These are phyloP conservation scores for Prenolepis imparis DNA, from an alignment of 2,888 invertebrate genomes.

Conservation along the genomic window DNA sequence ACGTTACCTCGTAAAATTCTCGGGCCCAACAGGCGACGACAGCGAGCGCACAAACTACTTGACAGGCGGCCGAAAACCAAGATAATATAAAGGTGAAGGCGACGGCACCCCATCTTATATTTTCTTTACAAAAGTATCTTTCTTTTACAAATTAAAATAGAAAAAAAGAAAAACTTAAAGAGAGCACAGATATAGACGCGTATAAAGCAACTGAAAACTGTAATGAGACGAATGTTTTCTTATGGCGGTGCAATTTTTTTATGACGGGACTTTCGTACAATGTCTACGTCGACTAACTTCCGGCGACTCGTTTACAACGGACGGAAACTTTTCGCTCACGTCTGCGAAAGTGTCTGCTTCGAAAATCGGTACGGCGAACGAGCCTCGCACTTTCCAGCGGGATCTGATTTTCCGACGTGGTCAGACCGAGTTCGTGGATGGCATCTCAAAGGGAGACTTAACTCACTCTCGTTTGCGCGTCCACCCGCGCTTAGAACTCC, in stretches of 20 bases:
- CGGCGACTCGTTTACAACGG: conserved; percentile 68
- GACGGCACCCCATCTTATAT: conserved; percentile 31
- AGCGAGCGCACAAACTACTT: conserved; percentile 60
- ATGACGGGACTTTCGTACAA: conserved; percentile 28
- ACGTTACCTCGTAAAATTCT: conserved; percentile 71
- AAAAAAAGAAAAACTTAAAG: too few species aligned
- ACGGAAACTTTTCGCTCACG: conserved; percentile 70
- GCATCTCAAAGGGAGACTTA: conserved; percentile 63
- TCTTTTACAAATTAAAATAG: too few species aligned
- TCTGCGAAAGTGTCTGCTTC: conserved; percentile 67
- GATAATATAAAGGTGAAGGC: conserved; percentile 47
- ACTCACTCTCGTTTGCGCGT: conserved; percentile 24
- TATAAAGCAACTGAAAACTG: conserved; percentile 27
- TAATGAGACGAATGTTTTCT: conserved; percentile 42
- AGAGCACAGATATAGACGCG: too few species aligned
- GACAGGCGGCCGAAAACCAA: conserved; percentile 43
- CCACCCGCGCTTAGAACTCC: conserved; percentile 28
- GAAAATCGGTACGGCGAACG: conserved; percentile 45
- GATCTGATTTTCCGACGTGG: conserved; percentile 72
- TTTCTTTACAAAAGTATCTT: too few species aligned
- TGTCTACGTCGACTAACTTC: conserved; percentile 61
- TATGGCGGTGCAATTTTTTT: conserved; percentile 52
- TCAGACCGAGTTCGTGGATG: conserved; percentile 70
- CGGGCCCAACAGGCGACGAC: conserved; percentile 65
- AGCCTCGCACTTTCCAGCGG: conserved; percentile 58